phyloP scores from a whole-genome alignment of 2,797 vertebrate species.

The Coranthus polyacanthus region DNA sequence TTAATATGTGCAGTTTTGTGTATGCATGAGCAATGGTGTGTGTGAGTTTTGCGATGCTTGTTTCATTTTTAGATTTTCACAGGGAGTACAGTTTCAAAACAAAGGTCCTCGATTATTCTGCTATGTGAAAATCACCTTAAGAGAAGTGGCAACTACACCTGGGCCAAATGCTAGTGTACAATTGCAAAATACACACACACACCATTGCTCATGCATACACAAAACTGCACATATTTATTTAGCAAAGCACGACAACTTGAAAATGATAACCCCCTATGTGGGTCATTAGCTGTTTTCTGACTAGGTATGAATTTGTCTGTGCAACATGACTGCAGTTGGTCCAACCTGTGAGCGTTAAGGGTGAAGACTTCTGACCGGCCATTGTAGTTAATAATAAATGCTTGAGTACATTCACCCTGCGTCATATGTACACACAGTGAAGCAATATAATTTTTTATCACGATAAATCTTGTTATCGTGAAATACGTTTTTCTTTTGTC shows the following conservation, averaged over 20 bases:
- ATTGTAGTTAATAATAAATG: constrained; percentile 72
- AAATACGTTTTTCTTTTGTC: no score
- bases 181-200: constrained; percentile 17
- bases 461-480: no score
- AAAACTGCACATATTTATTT: constrained; percentile 3
- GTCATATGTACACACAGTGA: no score
- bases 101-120: constrained; percentile 1
- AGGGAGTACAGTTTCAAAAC: constrained; percentile 7
- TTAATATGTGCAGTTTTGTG: constrained; percentile 3
- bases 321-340: constrained; percentile 39
- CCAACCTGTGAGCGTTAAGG: constrained; percentile 25
- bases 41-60: constrained; percentile 2
- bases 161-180: no score
- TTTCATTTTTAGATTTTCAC: constrained; percentile 24
- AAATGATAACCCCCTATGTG: constrained; percentile 40
- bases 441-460: no score
- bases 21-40: not conserved
- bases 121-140: constrained; percentile 17
- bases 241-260: not conserved
- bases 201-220: not conserved
- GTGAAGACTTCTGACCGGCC: constrained; percentile 42
- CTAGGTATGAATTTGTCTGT: constrained; percentile 23
- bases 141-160: no score
- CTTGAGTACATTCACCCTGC: constrained; percentile 37
- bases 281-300: constrained; percentile 55